Evolutionary conservation across 2,888 invertebrate genomes (phyloP), one percentile per base, ranked within the genome.

Genomic region (Pachliopta kotzebuea): DNA sequence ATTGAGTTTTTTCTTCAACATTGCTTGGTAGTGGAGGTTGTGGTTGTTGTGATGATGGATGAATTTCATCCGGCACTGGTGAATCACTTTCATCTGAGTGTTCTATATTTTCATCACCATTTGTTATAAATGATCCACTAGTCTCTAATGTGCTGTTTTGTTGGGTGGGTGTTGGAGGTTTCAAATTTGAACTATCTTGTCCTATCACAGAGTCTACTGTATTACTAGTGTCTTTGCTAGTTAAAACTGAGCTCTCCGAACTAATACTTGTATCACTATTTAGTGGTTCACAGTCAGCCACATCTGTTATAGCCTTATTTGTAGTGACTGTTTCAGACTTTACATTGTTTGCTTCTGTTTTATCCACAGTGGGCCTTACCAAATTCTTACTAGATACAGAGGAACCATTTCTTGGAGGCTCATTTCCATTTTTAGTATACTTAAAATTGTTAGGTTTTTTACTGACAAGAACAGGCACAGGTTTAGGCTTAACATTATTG

Each of bases 401-500:
- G 42, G 85, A 81, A 50, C 89, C 86, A 80, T 88, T 90, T 67
- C 74, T 73, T 61, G 78, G 70, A 65, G 75, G 71, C 67, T 86
- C 86, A 76, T 74, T 82, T 59, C 68, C 72, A 73, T 69, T 78
- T 81, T 84, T 85, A 60, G 71, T 66, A 73, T 73, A 77, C 75
- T 83, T 87, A 64, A 83, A 68, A 79, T 75, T 85, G 70, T 80
- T 88, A 14, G 82, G 73, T 71, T 90, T 89, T 77, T 89, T 91
- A 79, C 84, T 91, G 69, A 91, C 83, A 74, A 87, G 88, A 71
- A 91, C 83, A 76, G 91, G 90, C 78, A 90, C 88, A 72, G 91
- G 91, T 83, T 83, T 90, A 17, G 91, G 90, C 72, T 86, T 90
- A 37, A 90, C 75, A 78, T 90, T 90, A 74, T 88, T 88, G 78